phyloP scores from a whole-genome alignment of 2,797 vertebrate species.

The Pseudochaenichthys georgianus region DNA sequence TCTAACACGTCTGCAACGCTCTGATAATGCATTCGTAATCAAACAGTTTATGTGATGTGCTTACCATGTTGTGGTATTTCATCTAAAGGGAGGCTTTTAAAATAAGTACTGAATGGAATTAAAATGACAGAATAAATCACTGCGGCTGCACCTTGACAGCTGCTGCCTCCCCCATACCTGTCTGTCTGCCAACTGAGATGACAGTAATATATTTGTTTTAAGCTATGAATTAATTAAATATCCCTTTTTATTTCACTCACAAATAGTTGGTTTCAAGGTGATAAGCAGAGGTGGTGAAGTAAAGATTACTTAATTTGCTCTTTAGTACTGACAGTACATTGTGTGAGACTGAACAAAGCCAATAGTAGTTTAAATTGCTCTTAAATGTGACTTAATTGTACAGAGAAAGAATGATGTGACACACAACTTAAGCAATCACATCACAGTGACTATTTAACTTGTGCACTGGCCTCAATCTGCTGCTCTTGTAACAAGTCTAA shows the following conservation, averaged over 20 bases:
- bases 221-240: conserved; percentile 13
- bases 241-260: conserved; percentile 4
- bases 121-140: conserved; percentile 72
- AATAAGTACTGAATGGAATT: conserved; percentile 64
- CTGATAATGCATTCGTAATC: conserved; percentile 76
- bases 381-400: background rate
- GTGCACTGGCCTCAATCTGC: background rate
- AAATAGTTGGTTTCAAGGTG: conserved; percentile 12
- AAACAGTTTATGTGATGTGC: conserved; percentile 59
- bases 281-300: conserved; percentile 1
- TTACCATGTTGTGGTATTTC: conserved; percentile 59
- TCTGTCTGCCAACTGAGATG: conserved; percentile 42
- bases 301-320: background rate
- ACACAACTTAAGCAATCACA: background rate
- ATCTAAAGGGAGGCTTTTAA: conserved; percentile 57
- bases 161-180: conserved; percentile 44
- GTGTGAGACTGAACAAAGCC: background rate
- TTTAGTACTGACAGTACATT: conserved; percentile 1
- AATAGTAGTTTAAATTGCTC: background rate
- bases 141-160: conserved; percentile 61
- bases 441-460: background rate
- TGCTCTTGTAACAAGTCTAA: background rate
- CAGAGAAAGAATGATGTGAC: background rate
- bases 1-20: conserved; percentile 55
- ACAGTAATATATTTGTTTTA: conserved; percentile 19